Base-by-base conservation (phyloP, 2,797 vertebrate species). In the Acanthurus leucopareius region DNA sequence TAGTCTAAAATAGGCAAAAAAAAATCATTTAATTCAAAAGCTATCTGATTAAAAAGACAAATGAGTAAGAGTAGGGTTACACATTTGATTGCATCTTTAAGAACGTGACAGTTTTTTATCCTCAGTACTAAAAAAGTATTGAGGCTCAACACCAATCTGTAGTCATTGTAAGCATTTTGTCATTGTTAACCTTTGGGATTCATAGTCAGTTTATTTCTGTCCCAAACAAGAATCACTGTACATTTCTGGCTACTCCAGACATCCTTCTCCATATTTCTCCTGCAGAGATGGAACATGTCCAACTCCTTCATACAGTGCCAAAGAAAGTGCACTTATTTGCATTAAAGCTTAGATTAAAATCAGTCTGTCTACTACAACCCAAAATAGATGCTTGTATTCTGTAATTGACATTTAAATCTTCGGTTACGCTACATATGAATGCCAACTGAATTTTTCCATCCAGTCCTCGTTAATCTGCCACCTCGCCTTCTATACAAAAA, bases 401-500 rank as follows among this genome's bases (percentile, higher is more conserved):
- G 69, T 66, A 65, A 88, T 60, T 60, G 85, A 81, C 84, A 79
- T 84, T 86, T 83, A 80, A 90, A 85, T 87, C 70, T 75, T 72
- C 68, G 66, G 57, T 49, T 77, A 60, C 15, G 17, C 47, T 72
- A 70, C 69, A 77, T 16, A 13, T 77, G 67, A 83, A 77, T 40
- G 22, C 65, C 72, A 67, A 73, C 67, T 80, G 71, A 70, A 47
- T 76, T 89, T 92, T 85, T 40, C 40, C 40, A 40, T 40, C 83
- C 83, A 73, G 72, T 73, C 67, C 19, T 64, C 4, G 56, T 71
- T 85, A 84, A 88, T 79, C 84, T 86, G 74, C 69, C 85, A 77
- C 83, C 77, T 85, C 76, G 86, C 73, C 73, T 77, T 80, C 79
- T 75, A 85, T 70, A 88, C 79, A 25, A 83, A 83, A 93, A 91